These are phyloP conservation scores for Acromyrmex charruanus DNA, from an alignment of 1,140 invertebrate species.

Conservation along the genomic window DNA sequence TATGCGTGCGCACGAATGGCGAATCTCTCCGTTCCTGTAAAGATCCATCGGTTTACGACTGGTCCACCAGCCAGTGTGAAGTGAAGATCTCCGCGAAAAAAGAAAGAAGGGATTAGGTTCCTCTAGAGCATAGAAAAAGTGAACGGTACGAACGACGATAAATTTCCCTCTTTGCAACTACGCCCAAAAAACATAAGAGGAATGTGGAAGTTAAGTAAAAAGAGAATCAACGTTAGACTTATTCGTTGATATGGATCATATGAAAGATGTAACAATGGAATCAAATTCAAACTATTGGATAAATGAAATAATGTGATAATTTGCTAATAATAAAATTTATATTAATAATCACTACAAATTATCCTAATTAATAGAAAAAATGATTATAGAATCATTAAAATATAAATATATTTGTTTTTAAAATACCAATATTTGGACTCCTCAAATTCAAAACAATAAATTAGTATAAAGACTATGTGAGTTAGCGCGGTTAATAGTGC, in stretches of 20 bases:
- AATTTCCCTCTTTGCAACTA: slow-evolving; percentile 20
- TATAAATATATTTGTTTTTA: not conserved
- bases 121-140: slow-evolving; percentile 21
- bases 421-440: too few relatives aligned
- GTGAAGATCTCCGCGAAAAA: not conserved
- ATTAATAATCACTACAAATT: not conserved
- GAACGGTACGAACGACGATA: not conserved
- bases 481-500: too few relatives aligned
- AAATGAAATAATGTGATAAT: not conserved
- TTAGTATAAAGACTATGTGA: too few relatives aligned
- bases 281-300: not conserved
- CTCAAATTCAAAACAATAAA: too few relatives aligned
- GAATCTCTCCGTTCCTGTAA: slow-evolving; percentile 30
- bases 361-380: not conserved
- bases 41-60: slow-evolving; percentile 8
- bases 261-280: not conserved
- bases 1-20: slow-evolving; percentile 70
- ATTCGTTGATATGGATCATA: not conserved
- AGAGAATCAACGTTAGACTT: not conserved
- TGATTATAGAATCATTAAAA: not conserved
- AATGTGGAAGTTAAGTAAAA: slow-evolving; percentile 11
- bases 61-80: not conserved
- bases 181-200: not conserved
- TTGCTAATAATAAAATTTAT: not conserved
- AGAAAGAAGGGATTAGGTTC: not conserved